Percentiles rank a stretch among this genome's conserved stretches.
These are phyloP conservation scores for Orchesella cincta DNA, from an alignment of 1,140 invertebrate genomes.

Conservation along the genomic window DNA sequence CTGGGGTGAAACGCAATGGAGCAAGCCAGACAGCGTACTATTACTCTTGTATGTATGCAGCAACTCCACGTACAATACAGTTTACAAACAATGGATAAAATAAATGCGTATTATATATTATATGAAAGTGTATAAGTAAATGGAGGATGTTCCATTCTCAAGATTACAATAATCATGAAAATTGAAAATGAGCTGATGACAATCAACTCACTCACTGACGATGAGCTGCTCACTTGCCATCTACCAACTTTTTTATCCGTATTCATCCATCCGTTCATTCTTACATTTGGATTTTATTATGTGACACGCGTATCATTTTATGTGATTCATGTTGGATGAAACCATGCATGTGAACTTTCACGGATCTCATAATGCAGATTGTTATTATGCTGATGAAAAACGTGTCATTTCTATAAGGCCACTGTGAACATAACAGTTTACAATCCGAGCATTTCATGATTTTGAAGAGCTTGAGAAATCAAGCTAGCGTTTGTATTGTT, in stretches of 20 bases:
- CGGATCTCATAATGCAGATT: slow-evolving; percentile 1
- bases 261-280: background rate
- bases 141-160: too few species aligned
- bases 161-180: background rate
- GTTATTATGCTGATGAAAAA: slow-evolving; percentile 22
- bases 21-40: too few species aligned
- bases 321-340: background rate
- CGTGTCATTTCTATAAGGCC: background rate
- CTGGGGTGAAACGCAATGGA: too few species aligned
- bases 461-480: background rate
- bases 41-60: too few species aligned
- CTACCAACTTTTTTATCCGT: background rate
- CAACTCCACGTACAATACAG: too few species aligned
- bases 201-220: too few species aligned
- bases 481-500: background rate
- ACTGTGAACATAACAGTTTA: background rate
- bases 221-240: background rate
- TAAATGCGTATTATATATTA: too few species aligned
- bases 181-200: slow-evolving; percentile 13
- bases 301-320: slow-evolving; percentile 4
- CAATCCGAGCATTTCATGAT: background rate
- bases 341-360: background rate
- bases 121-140: too few species aligned
- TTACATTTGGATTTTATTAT: background rate
- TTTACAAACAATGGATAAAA: too few species aligned